Percentiles rank a stretch among this genome's conserved stretches.
Evolutionary conservation across 30 jellyfish, hydroid and myxozoan genomes (phyloP).

Genomic region (Aurelia aurita): DNA sequence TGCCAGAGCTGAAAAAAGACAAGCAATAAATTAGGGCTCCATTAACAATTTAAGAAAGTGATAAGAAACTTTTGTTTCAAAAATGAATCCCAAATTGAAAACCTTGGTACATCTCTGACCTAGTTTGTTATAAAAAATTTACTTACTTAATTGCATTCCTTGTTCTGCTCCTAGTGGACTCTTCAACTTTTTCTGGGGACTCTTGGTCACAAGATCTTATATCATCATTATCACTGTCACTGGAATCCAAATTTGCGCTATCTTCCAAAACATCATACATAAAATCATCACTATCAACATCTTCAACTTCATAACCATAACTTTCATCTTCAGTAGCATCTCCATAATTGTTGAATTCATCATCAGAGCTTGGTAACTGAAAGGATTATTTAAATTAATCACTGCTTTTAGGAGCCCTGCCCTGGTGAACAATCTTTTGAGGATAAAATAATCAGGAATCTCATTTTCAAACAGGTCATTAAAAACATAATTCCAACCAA

Average conservation of each 20-base stretch:
- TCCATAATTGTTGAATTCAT: neutral
- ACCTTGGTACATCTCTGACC: conserved; percentile 20
- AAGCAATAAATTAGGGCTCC: no score
- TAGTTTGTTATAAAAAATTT: conserved; percentile 7
- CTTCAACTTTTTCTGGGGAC: conserved; percentile 1
- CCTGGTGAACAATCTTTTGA: neutral
- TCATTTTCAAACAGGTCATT: neutral
- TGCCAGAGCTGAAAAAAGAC: no score
- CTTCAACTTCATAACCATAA: neutral
- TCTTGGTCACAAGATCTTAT: conserved; percentile 1
- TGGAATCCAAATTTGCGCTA: conserved; percentile 2
- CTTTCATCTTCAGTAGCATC: neutral
- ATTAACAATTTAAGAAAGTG: no score
- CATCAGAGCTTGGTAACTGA: conserved; percentile 24
- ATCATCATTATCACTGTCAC: conserved; percentile 17
- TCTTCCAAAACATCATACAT: conserved; percentile 17
- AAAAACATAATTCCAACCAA: neutral
- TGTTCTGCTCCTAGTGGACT: conserved; percentile 12
- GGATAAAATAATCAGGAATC: neutral
- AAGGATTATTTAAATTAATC: neutral
- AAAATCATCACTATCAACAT: conserved; percentile 4
- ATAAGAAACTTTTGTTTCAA: no score
- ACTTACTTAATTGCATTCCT: conserved; percentile 7
- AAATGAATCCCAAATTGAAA: conserved; percentile 13
- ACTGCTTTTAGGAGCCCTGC: neutral